Percentiles rank a stretch among this genome's conserved stretches.
These are phyloP conservation scores for Mellilla xanthometata DNA, from an alignment of 2,888 invertebrate species.

Conservation along the genomic window DNA sequence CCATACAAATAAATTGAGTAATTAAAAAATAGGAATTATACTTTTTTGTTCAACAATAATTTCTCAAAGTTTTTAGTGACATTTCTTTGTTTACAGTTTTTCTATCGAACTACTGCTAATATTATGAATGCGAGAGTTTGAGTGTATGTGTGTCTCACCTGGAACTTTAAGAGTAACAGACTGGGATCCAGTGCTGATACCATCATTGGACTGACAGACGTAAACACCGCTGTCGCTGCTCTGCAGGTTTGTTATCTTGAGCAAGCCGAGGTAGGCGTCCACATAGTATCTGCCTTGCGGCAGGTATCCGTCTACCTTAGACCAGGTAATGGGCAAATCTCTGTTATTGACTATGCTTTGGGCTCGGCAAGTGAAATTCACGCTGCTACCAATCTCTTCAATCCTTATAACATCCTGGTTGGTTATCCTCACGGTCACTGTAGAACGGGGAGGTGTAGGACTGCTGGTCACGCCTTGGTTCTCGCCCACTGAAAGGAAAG, in stretches of 20 bases:
- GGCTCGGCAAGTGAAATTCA: conserved; percentile 90
- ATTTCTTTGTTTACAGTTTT: no score
- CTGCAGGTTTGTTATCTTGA: conserved; percentile 90
- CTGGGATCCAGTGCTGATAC: conserved; percentile 85
- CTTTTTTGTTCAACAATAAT: no score
- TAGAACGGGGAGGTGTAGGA: conserved; percentile 72
- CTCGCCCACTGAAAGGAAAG: conserved; percentile 33
- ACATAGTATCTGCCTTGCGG: conserved; percentile 86
- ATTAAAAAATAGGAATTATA: no score
- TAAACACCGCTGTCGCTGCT: conserved; percentile 93
- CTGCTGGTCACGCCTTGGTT: conserved; percentile 31
- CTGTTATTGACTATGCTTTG: conserved; percentile 63
- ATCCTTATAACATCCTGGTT: conserved; percentile 87
- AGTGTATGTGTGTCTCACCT: no score
- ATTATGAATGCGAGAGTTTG: no score
- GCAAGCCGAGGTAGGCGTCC: conserved; percentile 85
- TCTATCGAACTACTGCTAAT: no score
- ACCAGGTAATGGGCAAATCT: conserved; percentile 86
- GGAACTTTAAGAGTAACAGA: conserved; percentile 90
- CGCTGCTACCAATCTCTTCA: conserved; percentile 89
- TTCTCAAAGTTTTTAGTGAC: no score
- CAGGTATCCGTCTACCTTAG: conserved; percentile 88
- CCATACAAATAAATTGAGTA: no score
- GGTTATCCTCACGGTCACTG: conserved; percentile 86
- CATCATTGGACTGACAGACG: conserved; percentile 92